Evolutionary conservation across 1,140 invertebrate species (phyloP).

Genomic region (Orius insidiosus): DNA sequence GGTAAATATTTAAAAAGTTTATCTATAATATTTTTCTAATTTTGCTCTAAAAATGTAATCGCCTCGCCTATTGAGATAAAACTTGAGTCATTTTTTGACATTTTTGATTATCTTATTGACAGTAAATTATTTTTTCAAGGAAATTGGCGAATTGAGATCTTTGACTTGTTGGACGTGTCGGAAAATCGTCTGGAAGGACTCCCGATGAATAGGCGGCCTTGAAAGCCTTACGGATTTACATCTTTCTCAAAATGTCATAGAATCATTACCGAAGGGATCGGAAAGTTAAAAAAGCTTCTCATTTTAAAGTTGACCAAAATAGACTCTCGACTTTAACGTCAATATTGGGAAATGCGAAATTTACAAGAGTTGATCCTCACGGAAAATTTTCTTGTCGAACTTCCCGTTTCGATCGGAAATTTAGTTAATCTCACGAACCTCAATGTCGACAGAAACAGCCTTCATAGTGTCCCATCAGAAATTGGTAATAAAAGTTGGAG

Average conservation of each 20-base stretch:
- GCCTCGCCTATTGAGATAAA: too few species aligned
- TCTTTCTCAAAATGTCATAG: slow-evolving; percentile 90
- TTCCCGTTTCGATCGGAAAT: slow-evolving; percentile 83
- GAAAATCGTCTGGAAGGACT: slow-evolving; percentile 86
- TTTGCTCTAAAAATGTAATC: not conserved
- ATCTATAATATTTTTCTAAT: too few species aligned
- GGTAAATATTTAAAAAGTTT: slow-evolving; percentile 20
- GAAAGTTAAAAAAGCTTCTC: slow-evolving; percentile 71
- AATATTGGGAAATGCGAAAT: slow-evolving; percentile 86
- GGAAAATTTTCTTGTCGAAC: slow-evolving; percentile 86
- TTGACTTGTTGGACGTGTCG: slow-evolving; percentile 87
- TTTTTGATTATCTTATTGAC: too few species aligned
- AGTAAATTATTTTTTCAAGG: too few species aligned
- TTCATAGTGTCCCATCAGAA: slow-evolving; percentile 70
- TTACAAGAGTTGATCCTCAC: slow-evolving; percentile 94
- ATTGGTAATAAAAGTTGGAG: slow-evolving; percentile 59
- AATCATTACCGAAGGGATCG: slow-evolving; percentile 81
- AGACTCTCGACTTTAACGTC: slow-evolving; percentile 72
- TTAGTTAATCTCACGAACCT: slow-evolving; percentile 84
- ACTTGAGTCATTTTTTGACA: not conserved
- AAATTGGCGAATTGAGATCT: slow-evolving; percentile 78
- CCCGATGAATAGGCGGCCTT: slow-evolving; percentile 89
- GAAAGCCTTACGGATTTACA: slow-evolving; percentile 82
- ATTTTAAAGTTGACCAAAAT: slow-evolving; percentile 98
- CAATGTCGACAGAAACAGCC: slow-evolving; percentile 91